Percentiles rank a stretch among this genome's conserved stretches.
phyloP scores from a whole-genome alignment of 2,888 invertebrate genomes.

The Troides oblongomaculatus region DNA sequence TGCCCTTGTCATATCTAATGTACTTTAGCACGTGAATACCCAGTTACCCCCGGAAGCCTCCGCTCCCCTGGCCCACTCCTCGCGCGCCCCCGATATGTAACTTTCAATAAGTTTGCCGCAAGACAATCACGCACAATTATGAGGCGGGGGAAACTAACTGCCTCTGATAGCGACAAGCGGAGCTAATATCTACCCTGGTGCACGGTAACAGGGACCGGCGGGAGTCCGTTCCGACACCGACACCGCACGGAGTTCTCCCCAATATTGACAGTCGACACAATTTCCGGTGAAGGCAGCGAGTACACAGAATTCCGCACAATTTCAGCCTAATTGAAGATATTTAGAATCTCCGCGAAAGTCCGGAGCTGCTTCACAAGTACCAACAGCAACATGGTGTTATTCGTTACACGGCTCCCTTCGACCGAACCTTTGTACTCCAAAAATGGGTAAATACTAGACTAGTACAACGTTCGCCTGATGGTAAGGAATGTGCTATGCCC shows the following conservation, averaged over 20 bases:
- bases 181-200: conserved; percentile 14
- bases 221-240: neutral
- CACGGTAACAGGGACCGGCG: neutral
- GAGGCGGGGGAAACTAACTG: conserved; percentile 35
- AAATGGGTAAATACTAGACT: no score
- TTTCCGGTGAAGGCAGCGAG: conserved; percentile 53
- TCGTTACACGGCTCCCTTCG: neutral
- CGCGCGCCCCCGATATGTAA: conserved; percentile 33
- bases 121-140: conserved; percentile 57
- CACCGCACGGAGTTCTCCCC: conserved; percentile 33
- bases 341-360: conserved; percentile 30
- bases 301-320: conserved; percentile 57
- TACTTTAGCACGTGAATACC: conserved; percentile 42
- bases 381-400: neutral
- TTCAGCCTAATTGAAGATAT: conserved; percentile 57
- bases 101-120: conserved; percentile 39
- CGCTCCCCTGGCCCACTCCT: no score
- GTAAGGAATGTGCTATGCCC: no score
- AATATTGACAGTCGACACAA: conserved; percentile 66
- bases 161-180: conserved; percentile 7
- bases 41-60: conserved; percentile 36
- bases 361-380: neutral
- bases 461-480: no score
- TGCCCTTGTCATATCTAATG: neutral
- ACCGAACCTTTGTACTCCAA: no score